Base-by-base conservation (phyloP, 2,888 invertebrate species). In the Malacosoma neustria region DNA sequence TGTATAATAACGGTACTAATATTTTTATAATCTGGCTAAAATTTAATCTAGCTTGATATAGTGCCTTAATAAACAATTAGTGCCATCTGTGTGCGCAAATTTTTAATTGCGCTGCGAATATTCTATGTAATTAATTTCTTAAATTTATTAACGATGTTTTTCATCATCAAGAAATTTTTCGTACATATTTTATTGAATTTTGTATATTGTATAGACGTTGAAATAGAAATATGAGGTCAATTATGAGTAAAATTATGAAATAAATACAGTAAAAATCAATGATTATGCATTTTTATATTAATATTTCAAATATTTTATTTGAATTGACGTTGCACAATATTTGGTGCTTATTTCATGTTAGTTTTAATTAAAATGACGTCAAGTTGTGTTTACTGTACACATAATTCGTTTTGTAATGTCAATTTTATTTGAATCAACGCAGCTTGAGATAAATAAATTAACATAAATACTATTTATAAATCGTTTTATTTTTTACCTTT, bases 241-340 rank as follows among this genome's bases (percentile, higher is more conserved):
- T 13, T 32, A 29, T 38, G 11, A 39, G 30, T 29, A 38, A 13
- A 35, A 32, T 36, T 14, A n/a, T 14, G 11, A 4, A 15, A 11
- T 32, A 11, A 11, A 32, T 32, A 33, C 22, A 22, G n/a, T n/a
- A n/a, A 22, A 22, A 9, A 22, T 7, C 22, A 22, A 22, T 22
- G 9, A 22, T 22, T 22, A 22, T 22, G 22, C 22, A 22, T 22
- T 22, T n/a, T 22, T 22, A 22, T 22, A 22, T 22, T 9, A 7
- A 22, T 22, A 22, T 22, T 22, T 22, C 9, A 22, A 22, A 22
- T 22, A 9, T 22, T 22, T 22, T 22, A 22, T 22, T 7, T 22
- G 22, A 22, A 22, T 22, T 22, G 1, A 22, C 22, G 22, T 22
- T 22, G 22, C 22, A 22, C 22, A 22, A 22, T 22, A 22, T 22